Evolutionary conservation across 2,888 invertebrate species (phyloP), one percentile per base, ranked within the genome.

Genomic region (Tolmerus cingulatus): DNA sequence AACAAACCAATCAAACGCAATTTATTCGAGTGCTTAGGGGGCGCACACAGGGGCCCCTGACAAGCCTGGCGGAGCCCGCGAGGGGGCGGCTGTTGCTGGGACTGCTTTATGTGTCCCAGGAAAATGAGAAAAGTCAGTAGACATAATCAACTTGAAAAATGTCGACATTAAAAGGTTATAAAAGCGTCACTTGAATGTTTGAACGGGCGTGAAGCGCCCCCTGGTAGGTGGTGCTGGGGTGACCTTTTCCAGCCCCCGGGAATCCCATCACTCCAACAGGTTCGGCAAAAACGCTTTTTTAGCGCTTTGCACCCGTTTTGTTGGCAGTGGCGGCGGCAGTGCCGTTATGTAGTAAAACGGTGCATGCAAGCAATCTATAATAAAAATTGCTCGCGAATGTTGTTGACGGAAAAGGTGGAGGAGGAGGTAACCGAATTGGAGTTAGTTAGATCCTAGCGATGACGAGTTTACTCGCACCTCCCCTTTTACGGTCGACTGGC

Each of bases 131-230:
- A 82, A 66, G 57, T 82, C 66, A 37, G 82, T 66, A 82, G 82
- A 82, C 82, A 82, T 82, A 82, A 82, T 82, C 82, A 82, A 82
- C 82, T 82, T 82, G 82, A 55, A 82, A 82, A 82, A 82, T 82
- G 82, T 82, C 82, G 82, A 66, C 82, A 82, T 82, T 82, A 82
- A 82, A 82, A 82, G 82, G 82, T 82, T 55, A 66, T 82, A 82
- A 82, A 82, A 82, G 57, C 82, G 82, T 82, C 82, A 82, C 82
- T 57, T 82, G 82, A 82, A 82, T 51, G 66, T 82, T 82, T 82
- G 57, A 57, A 82, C 66, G 82, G 37, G 27, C 16, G 82, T 66
- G 57, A 51, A 81, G 27, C 51, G 55, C 27, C 51, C 55, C 51
- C 66, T 66, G 9, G 40, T 27, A 4, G 76, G 76, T 34, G 76